phyloP scores from a whole-genome alignment of 2,113 vertebrate genomes.

The Entomyzon cyanotis region DNA sequence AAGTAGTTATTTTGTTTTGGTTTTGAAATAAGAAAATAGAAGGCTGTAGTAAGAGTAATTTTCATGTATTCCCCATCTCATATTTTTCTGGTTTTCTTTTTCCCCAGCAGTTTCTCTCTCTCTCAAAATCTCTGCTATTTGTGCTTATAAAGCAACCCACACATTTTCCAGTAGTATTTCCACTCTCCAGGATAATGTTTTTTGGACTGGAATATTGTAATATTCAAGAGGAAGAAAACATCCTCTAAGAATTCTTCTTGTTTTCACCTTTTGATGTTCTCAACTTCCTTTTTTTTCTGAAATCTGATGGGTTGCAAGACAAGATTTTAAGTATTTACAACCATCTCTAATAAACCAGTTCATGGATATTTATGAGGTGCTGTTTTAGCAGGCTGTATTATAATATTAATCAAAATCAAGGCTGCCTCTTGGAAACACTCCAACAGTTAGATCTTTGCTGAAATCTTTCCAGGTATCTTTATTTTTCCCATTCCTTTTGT shows the following conservation, averaged over 20 bases:
- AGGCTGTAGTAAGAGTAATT: neutral
- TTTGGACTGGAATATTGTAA: neutral
- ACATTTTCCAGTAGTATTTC: neutral
- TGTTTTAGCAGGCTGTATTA: slow-evolving; percentile 75
- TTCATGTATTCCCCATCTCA: neutral
- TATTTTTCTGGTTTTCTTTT: neutral
- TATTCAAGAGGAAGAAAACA: slow-evolving; percentile 18
- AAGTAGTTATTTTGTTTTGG: neutral
- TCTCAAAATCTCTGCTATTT: neutral
- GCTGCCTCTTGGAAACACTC: slow-evolving; percentile 66
- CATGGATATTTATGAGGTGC: slow-evolving; percentile 81
- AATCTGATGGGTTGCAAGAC: slow-evolving; percentile 68
- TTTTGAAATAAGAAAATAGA: neutral
- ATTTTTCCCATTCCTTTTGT: slow-evolving; percentile 42
- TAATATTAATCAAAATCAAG: slow-evolving; percentile 81
- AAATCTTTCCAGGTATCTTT: slow-evolving; percentile 71
- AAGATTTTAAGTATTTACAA: slow-evolving; percentile 81
- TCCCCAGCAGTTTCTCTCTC: neutral
- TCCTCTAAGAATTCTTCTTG: slow-evolving; percentile 20
- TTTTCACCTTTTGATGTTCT: slow-evolving; percentile 60
- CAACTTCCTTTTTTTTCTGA: slow-evolving; percentile 11
- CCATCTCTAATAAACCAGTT: slow-evolving; percentile 77
- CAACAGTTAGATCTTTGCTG: slow-evolving; percentile 64
- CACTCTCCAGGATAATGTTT: neutral
- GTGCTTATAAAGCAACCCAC: neutral